phyloP scores from a whole-genome alignment of 2,888 invertebrate species.

The Tipula lateralis region DNA sequence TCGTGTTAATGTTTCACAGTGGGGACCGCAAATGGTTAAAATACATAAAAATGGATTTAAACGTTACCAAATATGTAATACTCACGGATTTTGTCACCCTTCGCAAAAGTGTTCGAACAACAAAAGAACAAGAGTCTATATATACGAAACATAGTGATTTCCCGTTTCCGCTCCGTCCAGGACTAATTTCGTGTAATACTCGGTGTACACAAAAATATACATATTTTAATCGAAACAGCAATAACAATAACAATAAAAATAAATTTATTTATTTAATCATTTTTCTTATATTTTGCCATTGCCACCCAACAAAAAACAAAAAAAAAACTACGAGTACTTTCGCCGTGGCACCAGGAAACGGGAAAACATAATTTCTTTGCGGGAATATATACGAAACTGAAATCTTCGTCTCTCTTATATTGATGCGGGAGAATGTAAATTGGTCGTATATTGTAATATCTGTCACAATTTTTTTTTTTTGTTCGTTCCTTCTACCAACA shows the following conservation, averaged over 20 bases:
- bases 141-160: no score
- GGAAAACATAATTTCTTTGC: conserved; percentile 6
- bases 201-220: neutral
- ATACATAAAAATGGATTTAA: neutral
- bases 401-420: neutral
- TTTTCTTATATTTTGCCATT: neutral
- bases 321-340: neutral
- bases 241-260: conserved; percentile 24
- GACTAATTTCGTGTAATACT: neutral
- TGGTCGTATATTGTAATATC: conserved; percentile 11
- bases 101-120: neutral
- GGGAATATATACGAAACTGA: neutral
- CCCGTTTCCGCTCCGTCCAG: conserved; percentile 5
- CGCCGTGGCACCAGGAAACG: conserved; percentile 6
- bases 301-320: neutral
- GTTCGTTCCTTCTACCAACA: neutral
- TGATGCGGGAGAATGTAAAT: neutral
- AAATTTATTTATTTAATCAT: conserved; percentile 19
- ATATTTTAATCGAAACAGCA: neutral
- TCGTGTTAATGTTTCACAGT: neutral
- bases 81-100: neutral
- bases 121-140: neutral
- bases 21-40: neutral
- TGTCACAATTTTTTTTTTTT: neutral
- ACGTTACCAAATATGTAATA: neutral